Base-by-base conservation (phyloP, 2,888 invertebrate species). In the Labia minor region DNA sequence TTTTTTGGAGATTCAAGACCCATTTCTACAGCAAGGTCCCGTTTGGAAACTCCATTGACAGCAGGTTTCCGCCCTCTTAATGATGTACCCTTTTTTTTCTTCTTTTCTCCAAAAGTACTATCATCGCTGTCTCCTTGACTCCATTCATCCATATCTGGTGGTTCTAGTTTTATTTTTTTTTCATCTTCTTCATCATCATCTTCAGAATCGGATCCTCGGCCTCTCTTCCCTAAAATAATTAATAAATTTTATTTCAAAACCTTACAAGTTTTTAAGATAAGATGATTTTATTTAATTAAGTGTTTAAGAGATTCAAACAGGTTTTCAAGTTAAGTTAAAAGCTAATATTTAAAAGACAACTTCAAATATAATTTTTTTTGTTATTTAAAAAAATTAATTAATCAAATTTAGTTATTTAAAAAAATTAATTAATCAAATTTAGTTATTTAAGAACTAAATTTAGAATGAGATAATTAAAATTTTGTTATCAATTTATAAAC, bases 111-210 rank as follows among this genome's bases (percentile, higher is more conserved):
- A 14, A 19, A 26, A n/a, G n/a, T 62, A 65, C 75, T 74, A n/a
- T 82, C 82, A 1, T 79, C 77, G 67, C 81, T 76, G 73, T 82
- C 76, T 76, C 83, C 71, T 1, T 73, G 75, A 2, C 76, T 75
- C 76, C 77, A 77, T 14, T 78, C 75, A 75, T 82, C 79, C 72
- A 85, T 77, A 71, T 82, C 75, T 72, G 73, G 77, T 70, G 70
- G 81, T 74, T 72, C 86, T 79, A 72, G 76, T 81, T 78, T 82
- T 85, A 72, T 77, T 80, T 72, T 80, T 81, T 78, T 82, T 86
- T 82, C 87, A 61, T 78, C 73, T 8, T 77, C 76, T 18, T 73
- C 81, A 10, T 76, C 75, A 14, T 77, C 76, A 49, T 76, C 77
- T 1, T 76, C 75, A 10, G 78, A 79, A 70, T 82, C 82, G 0